These are phyloP conservation scores for Pipra filicauda DNA, from an alignment of 2,113 vertebrate species.

Conservation along the genomic window DNA sequence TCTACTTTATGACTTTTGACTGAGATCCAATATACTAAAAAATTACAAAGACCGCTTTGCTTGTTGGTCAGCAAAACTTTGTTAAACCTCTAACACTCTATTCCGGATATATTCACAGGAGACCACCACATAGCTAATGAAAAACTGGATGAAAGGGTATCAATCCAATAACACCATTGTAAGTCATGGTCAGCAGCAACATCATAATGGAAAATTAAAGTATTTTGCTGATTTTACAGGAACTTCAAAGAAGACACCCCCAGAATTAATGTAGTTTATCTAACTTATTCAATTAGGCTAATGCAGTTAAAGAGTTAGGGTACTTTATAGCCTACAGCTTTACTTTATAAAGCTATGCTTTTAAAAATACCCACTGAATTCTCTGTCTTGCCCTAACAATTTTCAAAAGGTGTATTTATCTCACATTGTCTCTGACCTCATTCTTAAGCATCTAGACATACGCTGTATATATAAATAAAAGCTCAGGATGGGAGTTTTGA, in stretches of 20 bases:
- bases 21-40: not conserved
- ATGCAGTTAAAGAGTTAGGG: not conserved
- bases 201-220: conserved; percentile 1
- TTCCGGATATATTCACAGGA: not conserved
- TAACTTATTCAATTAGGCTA: conserved; percentile 1
- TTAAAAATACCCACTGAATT: not conserved
- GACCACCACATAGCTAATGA: not conserved
- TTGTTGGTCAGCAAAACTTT: not conserved
- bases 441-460: not conserved
- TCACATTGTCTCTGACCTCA: not conserved
- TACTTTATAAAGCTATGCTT: not conserved
- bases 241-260: not conserved
- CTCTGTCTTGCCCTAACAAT: not conserved
- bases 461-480: not conserved
- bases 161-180: not conserved
- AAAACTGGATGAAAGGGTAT: not conserved
- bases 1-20: not conserved
- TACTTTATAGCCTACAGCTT: not conserved
- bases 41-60: not conserved
- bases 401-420: not conserved
- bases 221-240: conserved; percentile 1
- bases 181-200: not conserved
- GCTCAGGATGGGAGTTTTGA: not conserved
- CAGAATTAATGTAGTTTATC: not conserved
- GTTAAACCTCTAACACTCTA: not conserved